A percentile compares a stretch with the other conserved stretches of the same genome.
Evolutionary conservation across 2,113 vertebrate species (phyloP).

Genomic region (Peromyscus polionotus): DNA sequence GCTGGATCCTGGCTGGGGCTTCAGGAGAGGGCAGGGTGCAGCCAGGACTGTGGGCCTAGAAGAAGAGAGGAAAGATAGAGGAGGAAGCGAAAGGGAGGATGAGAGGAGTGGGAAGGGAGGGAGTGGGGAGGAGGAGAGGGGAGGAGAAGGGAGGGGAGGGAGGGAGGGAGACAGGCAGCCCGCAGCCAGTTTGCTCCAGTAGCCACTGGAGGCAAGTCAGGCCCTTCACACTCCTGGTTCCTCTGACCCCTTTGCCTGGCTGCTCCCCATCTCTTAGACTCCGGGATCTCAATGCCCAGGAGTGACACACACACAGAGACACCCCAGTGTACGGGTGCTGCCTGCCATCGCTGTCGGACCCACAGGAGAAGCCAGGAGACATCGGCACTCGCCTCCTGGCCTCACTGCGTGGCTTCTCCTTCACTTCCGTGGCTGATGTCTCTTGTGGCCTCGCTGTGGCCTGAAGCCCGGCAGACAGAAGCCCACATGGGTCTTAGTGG

Average conservation of each 20-base stretch:
- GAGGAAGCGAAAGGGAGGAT: neutral
- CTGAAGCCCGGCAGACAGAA: neutral
- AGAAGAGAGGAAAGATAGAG: neutral
- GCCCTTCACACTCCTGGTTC: neutral
- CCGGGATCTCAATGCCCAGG: neutral
- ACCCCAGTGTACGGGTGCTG: too few relatives aligned
- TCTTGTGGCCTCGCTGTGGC: neutral
- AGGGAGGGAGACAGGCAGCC: neutral
- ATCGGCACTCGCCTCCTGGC: neutral
- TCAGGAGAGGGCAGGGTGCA: neutral
- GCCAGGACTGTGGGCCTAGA: neutral
- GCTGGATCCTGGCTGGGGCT: neutral
- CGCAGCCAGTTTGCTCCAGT: neutral
- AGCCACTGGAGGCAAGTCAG: neutral
- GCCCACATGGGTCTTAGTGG: too few relatives aligned
- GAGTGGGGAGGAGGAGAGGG: rapidly evolving
- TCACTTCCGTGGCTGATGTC: neutral
- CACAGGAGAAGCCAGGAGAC: neutral
- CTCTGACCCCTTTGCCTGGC: neutral
- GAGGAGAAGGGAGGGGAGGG: rapidly evolving
- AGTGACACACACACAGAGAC: too few relatives aligned
- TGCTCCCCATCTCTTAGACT: neutral
- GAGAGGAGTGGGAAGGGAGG: neutral
- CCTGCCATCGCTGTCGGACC: neutral
- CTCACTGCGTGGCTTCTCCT: too few relatives aligned